A percentile compares a stretch with the other conserved stretches of the same genome.
Evolutionary conservation across 2,113 vertebrate species (phyloP).

Genomic region (Crypturellus undulatus): DNA sequence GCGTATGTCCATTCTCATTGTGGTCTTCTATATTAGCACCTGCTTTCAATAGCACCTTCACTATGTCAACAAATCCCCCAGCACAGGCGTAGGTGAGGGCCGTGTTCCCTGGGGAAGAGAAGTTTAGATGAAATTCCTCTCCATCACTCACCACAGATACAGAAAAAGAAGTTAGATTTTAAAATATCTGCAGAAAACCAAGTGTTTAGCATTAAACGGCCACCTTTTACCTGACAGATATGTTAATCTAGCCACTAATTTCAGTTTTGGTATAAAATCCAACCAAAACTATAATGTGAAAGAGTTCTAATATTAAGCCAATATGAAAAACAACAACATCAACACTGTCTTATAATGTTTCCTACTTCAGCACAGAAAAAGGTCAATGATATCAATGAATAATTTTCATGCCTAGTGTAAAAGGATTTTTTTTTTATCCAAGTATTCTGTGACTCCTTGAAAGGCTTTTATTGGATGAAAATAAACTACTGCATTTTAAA

Average conservation of each 20-base stretch:
- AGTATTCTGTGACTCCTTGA: neutral
- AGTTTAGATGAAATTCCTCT: neutral
- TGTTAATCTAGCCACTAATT: neutral
- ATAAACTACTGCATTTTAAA: neutral
- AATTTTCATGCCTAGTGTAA: neutral
- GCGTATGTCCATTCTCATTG: conserved; percentile 98
- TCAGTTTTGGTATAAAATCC: neutral
- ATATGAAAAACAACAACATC: neutral
- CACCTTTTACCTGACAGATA: neutral
- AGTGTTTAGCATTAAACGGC: neutral
- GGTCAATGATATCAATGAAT: neutral
- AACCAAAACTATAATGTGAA: neutral
- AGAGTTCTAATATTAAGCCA: neutral
- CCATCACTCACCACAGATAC: neutral
- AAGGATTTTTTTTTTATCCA: neutral
- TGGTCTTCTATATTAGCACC: conserved; percentile 99
- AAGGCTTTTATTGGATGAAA: neutral
- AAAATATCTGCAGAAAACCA: neutral
- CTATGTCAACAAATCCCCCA: conserved; percentile 97
- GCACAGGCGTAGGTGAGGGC: conserved; percentile 97
- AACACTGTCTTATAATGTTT: neutral
- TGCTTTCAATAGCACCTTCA: conserved; percentile 97
- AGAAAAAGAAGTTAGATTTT: neutral
- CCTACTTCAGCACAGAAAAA: neutral
- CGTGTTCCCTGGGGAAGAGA: conserved; percentile 88